phyloP scores from a whole-genome alignment of 2,797 vertebrate genomes.

The Danio jaintianensis region DNA sequence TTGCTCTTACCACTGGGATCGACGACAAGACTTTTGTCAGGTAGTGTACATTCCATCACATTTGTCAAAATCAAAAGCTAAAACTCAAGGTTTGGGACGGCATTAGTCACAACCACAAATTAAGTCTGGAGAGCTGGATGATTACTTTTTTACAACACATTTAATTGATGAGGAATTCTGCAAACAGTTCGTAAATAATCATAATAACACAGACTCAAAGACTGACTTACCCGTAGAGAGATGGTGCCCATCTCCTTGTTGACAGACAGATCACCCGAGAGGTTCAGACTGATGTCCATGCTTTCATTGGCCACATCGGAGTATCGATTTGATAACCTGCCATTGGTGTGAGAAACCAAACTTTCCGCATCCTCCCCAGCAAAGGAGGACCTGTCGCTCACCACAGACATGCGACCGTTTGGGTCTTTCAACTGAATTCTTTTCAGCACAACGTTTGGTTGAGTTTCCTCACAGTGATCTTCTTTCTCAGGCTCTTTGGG shows the following conservation, averaged over 20 bases:
- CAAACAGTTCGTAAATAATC: too few species aligned
- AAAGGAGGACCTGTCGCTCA: slow-evolving; percentile 24
- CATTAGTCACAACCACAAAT: too few species aligned
- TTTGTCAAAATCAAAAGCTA: too few species aligned
- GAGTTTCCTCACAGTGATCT: not conserved
- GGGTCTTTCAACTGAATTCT: not conserved
- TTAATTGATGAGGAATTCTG: too few species aligned
- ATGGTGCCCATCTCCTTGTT: slow-evolving; percentile 83
- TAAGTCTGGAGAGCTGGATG: too few species aligned
- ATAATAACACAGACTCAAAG: slow-evolving; percentile 17
- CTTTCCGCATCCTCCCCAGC: slow-evolving; percentile 61
- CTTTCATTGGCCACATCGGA: slow-evolving; percentile 87
- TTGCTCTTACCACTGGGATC: too few species aligned
- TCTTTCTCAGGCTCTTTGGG: not conserved
- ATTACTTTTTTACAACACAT: too few species aligned
- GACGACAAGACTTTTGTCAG: too few species aligned
- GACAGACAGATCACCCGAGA: slow-evolving; percentile 81
- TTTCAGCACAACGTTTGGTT: not conserved
- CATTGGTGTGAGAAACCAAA: slow-evolving; percentile 51
- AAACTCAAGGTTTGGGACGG: too few species aligned
- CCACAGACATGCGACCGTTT: slow-evolving; percentile 1
- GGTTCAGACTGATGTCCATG: slow-evolving; percentile 80
- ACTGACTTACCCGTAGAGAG: slow-evolving; percentile 83
- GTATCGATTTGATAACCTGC: slow-evolving; percentile 74
- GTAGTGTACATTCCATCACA: too few species aligned